Base-by-base conservation (phyloP, 30 jellyfish, hydroid and myxozoan genomes). In the Pseudorhiza aurosa region DNA sequence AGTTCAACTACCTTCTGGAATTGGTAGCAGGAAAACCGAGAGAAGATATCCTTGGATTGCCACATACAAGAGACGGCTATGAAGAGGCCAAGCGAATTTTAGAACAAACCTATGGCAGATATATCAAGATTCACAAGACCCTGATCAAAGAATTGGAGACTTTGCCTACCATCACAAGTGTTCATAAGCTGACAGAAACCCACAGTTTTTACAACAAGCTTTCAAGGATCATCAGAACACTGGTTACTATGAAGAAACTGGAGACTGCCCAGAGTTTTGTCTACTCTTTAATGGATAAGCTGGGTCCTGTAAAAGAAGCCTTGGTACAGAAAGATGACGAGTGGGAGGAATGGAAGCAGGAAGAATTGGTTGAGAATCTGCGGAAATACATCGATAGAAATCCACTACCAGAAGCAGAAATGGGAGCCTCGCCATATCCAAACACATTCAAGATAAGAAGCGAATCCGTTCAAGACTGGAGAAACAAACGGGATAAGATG, bases 211-310 rank as follows among this genome's bases (percentile, higher is more conserved):
- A 83, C 83, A 72, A 83, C 70, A 57, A 81, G 47, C 88, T 81
- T 51, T 90, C 95, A 53, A 83, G 95, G 70, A 58, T 72, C 72
- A 49, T 72, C 60, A 12, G 82, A 72, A 72, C 95, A 72, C 88
- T 83, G 50, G 76, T 32, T 29, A 83, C 95, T 46, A 83, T 83
- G 95, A 51, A 71, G 73, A 59, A 72, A 72, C 30, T 49, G 37
- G 82, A 59, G 90, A 56, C 42, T 83, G 93, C 88, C 71, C 87
- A 81, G 71, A 53, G 74, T 35, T 46, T 2, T 18, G 81, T 81
- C 39, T 81, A 71, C 36, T 10, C 90, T 26, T 44, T 83, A 33
- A 68, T 71, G 83, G 89, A 83, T 58, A 69, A 83, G 65, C 31
- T 83, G 73, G 95, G 89, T n/a, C 95, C 95, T 15, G 95, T 72